A percentile compares a stretch with the other conserved stretches of the same genome.
Conservation (phyloP, 2,888 invertebrate species). For the Drosophila lutescens region DNA sequence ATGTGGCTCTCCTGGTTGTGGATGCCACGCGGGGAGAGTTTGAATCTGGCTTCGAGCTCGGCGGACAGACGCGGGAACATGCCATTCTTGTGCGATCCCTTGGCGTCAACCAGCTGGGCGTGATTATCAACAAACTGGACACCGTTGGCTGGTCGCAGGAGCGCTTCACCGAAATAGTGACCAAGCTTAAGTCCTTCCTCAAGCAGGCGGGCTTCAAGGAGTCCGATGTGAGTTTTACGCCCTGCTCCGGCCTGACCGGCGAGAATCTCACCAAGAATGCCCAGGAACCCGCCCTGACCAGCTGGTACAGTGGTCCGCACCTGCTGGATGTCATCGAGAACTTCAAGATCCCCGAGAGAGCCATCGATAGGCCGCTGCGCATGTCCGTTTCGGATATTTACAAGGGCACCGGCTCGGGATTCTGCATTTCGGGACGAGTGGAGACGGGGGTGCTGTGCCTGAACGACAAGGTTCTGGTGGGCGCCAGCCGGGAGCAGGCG, state of each 20-base stretch:
- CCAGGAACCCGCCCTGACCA: constrained; percentile 87
- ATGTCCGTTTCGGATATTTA: constrained; percentile 97
- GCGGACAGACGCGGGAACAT: constrained; percentile 99
- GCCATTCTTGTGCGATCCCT: constrained; percentile 94
- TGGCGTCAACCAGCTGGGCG: constrained; percentile 96
- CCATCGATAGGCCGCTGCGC: constrained; percentile 94
- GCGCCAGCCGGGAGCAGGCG: constrained; percentile 94
- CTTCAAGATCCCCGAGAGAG: constrained; percentile 94
- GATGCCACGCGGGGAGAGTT: constrained; percentile 99
- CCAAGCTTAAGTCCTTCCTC: constrained; percentile 91
- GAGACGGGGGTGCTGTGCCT: constrained; percentile 95
- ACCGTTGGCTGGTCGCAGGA: constrained; percentile 96
- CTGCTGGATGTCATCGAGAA: constrained; percentile 94
- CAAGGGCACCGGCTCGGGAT: constrained; percentile 95
- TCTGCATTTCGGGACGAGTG: constrained; percentile 95
- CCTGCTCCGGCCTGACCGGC: constrained; percentile 98
- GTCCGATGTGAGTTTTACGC: constrained; percentile 93
- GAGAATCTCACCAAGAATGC: constrained; percentile 93
- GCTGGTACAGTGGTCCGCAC: constrained; percentile 94
- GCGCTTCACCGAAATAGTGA: constrained; percentile 94
- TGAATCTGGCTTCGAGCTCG: constrained; percentile 98
- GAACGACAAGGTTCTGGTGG: constrained; percentile 94
- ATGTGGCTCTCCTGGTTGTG: constrained; percentile 97
- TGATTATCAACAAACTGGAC: constrained; percentile 98
- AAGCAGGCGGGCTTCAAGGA: constrained; percentile 97